phyloP scores from a whole-genome alignment of 37 sponge, comb jelly and placozoan genomes.

The Oscarella lobularis region DNA sequence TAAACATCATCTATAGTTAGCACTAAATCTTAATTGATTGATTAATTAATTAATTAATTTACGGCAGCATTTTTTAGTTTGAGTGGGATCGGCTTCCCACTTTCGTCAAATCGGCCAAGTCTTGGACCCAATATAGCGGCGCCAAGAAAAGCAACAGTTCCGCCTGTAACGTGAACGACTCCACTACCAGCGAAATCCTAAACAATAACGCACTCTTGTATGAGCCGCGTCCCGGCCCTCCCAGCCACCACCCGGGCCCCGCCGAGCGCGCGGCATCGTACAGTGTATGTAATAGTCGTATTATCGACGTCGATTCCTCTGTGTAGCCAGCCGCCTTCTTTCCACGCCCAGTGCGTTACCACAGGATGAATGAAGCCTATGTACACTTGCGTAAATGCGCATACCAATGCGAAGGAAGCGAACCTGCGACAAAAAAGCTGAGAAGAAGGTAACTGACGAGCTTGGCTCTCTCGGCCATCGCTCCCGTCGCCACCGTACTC shows the following conservation, averaged over 20 bases:
- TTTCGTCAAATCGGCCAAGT: background rate
- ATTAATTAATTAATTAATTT: background rate
- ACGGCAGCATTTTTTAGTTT: background rate
- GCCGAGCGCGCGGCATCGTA: too few species aligned
- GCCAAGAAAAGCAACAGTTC: background rate
- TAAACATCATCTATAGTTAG: too few species aligned
- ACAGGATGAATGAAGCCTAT: background rate
- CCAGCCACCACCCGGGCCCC: too few species aligned
- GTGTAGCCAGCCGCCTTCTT: background rate
- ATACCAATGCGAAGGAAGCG: too few species aligned
- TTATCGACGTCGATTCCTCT: background rate
- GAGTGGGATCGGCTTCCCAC: background rate
- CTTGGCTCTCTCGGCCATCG: background rate
- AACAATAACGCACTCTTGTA: too few species aligned
- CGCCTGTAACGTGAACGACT: background rate
- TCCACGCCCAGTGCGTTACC: conserved; percentile 1
- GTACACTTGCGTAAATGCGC: background rate
- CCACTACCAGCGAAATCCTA: background rate
- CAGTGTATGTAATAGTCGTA: background rate
- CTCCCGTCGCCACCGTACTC: background rate
- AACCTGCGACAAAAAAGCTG: background rate
- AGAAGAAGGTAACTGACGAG: background rate
- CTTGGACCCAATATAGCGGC: background rate
- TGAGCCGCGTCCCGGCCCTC: too few species aligned
- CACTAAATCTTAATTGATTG: too few species aligned